phyloP scores from a whole-genome alignment of 2,797 vertebrate species.

The Urophycis tenuis region DNA sequence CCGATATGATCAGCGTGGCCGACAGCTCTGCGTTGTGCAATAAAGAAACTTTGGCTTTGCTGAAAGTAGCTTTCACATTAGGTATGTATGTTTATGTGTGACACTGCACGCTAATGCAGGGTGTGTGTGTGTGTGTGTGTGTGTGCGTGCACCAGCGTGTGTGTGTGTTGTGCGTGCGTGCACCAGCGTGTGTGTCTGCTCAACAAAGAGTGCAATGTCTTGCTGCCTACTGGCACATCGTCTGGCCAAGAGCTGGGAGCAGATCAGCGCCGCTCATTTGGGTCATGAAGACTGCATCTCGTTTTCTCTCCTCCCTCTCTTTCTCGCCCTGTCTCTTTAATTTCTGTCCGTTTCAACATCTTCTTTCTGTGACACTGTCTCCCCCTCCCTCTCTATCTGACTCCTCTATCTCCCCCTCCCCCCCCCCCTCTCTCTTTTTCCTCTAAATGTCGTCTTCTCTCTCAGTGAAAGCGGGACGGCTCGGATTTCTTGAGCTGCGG shows the following conservation, averaged over 20 bases:
- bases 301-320: constrained; percentile 43
- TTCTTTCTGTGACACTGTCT: constrained; percentile 6
- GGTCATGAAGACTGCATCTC: constrained; percentile 70
- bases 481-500: constrained; percentile 69
- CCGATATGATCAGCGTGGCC: background rate
- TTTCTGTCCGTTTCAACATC: constrained; percentile 41
- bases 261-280: constrained; percentile 72
- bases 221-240: constrained; percentile 59
- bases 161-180: constrained; percentile 7
- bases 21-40: background rate
- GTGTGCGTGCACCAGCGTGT: constrained; percentile 10
- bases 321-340: constrained; percentile 12
- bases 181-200: constrained; percentile 28
- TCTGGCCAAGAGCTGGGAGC: constrained; percentile 65
- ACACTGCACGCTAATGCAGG: background rate
- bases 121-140: background rate
- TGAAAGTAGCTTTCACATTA: background rate
- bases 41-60: background rate
- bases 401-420: constrained; percentile 18
- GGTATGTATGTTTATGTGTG: background rate
- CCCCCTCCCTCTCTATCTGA: constrained; percentile 32
- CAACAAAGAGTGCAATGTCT: constrained; percentile 52
- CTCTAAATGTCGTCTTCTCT: constrained; percentile 18
- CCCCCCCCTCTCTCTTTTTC: constrained; percentile 13
- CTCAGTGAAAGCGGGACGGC: constrained; percentile 75